Base-by-base conservation (phyloP, 1,140 invertebrate species). In the Dufourea novaeangliae region DNA sequence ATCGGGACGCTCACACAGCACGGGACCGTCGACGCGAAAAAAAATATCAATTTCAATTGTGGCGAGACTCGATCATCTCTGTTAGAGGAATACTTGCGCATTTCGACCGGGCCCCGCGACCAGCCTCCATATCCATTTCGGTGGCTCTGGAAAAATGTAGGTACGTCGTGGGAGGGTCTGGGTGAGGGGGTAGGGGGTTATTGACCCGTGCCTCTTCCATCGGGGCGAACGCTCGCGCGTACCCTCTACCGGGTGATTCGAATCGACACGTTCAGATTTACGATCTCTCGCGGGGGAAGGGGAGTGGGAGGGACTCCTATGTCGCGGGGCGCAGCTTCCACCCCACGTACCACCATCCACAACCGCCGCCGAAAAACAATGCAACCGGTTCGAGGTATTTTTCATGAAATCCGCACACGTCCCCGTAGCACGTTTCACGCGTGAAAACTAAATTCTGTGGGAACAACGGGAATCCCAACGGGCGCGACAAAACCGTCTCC, bases 21-120 rank as follows among this genome's bases (percentile, higher is more conserved):
- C 44, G n/a, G 29, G 34, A 66, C 17, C 54, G 32, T 29, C 67
- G 44, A 77, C 20, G 44, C 34, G 67, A 71, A 77, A 77, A 74
- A 77, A 77, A 87, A 89, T 88, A 87, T 86, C 87, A 88, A 88
- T 89, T 88, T 87, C 87, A 87, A 88, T 88, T 88, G 86, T 70
- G 87, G 86, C 86, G 80, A 84, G 71, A 86, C 86, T 89, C 86
- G 79, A 88, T 89, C 87, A 85, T 88, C 79, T 88, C 78, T 74
- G 84, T 61, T 63, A 71, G 69, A 84, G 78, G 64, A 84, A 84
- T 84, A 73, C 85, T 87, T 86, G 82, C 71, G 79, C 81, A 78
- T 83, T 88, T 86, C 80, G 84, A 50, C 66, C 75, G 64, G 57
- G 52, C 67, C n/a, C 79, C 62, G 71, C 78, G 80, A 73, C 82